phyloP scores from a whole-genome alignment of 2,888 invertebrate species.

The Cephus rjabovi region DNA sequence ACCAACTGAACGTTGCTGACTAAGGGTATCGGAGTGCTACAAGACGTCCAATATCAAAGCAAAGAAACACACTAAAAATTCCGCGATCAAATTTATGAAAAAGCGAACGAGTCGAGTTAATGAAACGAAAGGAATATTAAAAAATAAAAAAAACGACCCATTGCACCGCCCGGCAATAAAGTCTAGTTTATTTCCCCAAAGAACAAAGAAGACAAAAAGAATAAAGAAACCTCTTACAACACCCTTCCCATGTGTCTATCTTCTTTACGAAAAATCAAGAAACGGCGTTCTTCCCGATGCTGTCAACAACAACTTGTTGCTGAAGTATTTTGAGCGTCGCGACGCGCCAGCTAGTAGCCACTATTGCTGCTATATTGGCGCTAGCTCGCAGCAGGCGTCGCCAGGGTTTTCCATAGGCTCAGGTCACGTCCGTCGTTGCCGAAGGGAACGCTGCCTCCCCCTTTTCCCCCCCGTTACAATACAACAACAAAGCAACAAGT shows the following conservation, averaged over 20 bases:
- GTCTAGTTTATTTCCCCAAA: not conserved
- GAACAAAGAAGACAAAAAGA: no score
- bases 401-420: not conserved
- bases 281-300: not conserved
- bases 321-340: constrained; percentile 4
- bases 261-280: not conserved
- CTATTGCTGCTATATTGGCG: not conserved
- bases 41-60: not conserved
- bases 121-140: not conserved
- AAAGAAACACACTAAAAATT: not conserved
- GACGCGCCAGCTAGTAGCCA: not conserved
- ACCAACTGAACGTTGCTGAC: not conserved
- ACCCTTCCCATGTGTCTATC: not conserved
- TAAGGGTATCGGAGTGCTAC: not conserved
- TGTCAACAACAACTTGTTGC: constrained; percentile 9
- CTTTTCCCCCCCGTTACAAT: no score
- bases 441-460: not conserved
- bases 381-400: not conserved
- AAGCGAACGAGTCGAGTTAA: not conserved
- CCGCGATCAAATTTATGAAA: not conserved
- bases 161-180: not conserved
- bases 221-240: not conserved
- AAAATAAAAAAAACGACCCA: not conserved
- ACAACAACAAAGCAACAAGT: not conserved
- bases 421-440: not conserved